Evolutionary conservation across 2,113 vertebrate genomes (phyloP), one percentile per base, ranked within the genome.

Genomic region (Takifugu flavidus): DNA sequence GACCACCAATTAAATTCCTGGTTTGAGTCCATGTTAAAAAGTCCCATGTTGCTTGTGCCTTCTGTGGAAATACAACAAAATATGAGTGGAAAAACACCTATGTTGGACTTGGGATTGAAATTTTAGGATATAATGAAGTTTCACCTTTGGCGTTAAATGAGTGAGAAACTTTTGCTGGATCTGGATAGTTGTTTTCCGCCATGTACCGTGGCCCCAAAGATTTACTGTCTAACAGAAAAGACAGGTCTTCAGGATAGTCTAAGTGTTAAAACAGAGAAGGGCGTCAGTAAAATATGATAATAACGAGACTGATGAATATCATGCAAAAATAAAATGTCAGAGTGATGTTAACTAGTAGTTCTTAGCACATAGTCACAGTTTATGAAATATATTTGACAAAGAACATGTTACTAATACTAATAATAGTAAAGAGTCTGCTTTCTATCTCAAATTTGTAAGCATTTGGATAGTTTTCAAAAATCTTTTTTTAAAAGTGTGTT

Each of bases 191-290:
- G 25, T 61, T 68, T 7, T 90, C 87, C 15, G 69, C 65, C 4
- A 34, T 47, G 15, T 75, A 89, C 66, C 86, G 89, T 59, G 54
- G 72, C 0, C 77, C 54, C 14, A 31, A 39, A 39, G 34, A 59
- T 86, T 88, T 91, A 64, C 86, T 87, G 86, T 92, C 90, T 88
- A 91, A 91, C 78, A 91, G 82, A 88, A 92, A 91, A 84, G 90
- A 92, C 82, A 91, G 89, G 78, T 92, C 90, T 90, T 92, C 91
- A 85, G 71, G 81, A 79, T 72, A 87, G 83, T 92, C 91, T 92
- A 83, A 56, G 77, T 86, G 83, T 86, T 80, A 82, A 77, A 85
- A 85, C 14, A 65, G 59, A 47, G 45, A n/a, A 2, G 4, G 14
- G 2, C 1, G 14, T 47, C 14, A 47, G 45, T 39, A 39, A 39